Base-by-base conservation (phyloP, 2,888 invertebrate species). In the Chironomus riparius region DNA sequence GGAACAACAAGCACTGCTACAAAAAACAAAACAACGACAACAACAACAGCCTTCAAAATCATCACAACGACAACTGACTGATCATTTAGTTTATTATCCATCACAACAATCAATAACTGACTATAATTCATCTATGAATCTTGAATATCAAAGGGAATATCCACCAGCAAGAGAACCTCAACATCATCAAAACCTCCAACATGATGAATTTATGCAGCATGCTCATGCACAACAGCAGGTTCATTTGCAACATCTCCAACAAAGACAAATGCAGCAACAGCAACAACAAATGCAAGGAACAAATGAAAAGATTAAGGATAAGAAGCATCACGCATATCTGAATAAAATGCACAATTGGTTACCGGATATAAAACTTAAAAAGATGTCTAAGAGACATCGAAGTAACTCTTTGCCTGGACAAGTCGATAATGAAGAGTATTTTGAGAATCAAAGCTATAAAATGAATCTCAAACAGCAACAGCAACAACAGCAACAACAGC, bases 361-460 rank as follows among this genome's bases (percentile, higher is more conserved):
- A 75, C 94, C 94, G 0, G 94, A 93, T 82, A 84, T 91, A 77
- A 92, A 93, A 82, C 85, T 94, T 73, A 83, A 82, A 72, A 77
- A 81, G 78, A 78, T 79, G 48, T 88, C 90, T 18, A 92, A 92
- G 81, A 86, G 93, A 79, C 90, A 90, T 82, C 87, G 94, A 79
- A 94, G 94, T 5, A 91, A 93, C 81, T 94, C 94, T 0, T 84
- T 95, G 74, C 94, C 94, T 0, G 88, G 90, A 18, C 91, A 89
- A 10, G 89, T 89, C 13, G 87, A 89, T 80, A 85, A 87, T 76
- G 86, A 87, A 78, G 86, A 76, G 12, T 80, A 79, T 76, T 78
- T 13, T 70, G 78, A 73, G 24, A 77, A 74, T 3, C 78, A 83
- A 79, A 79, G 77, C 76, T 78, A 80, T 78, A 62, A 65, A 62